These are phyloP conservation scores for Athetis lepigone DNA, from an alignment of 2,888 invertebrate species.

Conservation along the genomic window DNA sequence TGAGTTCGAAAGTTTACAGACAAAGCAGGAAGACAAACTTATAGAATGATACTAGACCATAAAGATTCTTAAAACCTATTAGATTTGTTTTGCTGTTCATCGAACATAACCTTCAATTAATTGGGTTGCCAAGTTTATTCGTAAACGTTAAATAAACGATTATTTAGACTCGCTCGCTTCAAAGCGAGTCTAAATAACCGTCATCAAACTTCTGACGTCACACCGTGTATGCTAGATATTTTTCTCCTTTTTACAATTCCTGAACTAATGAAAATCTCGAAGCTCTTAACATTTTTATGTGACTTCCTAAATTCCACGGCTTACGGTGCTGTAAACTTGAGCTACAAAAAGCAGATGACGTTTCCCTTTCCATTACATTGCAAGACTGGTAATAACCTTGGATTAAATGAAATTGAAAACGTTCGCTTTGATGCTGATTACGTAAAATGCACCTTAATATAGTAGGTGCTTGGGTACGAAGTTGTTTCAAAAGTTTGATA, in stretches of 20 bases:
- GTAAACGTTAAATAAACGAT: too few species aligned
- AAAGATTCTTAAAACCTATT: too few species aligned
- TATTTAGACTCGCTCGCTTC: too few species aligned
- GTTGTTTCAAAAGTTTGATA: too few species aligned
- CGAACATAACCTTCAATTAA: too few species aligned
- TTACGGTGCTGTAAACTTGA: conserved; percentile 51
- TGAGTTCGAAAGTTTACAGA: too few species aligned
- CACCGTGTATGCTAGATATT: conserved; percentile 1
- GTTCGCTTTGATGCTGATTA: not conserved
- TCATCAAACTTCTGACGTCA: not conserved
- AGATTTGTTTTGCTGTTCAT: too few species aligned
- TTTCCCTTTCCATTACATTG: conserved; percentile 31
- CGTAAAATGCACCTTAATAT: not conserved
- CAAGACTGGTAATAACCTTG: not conserved
- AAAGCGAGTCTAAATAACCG: too few species aligned
- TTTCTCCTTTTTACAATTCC: conserved; percentile 33
- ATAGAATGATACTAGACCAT: too few species aligned
- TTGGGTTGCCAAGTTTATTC: too few species aligned
- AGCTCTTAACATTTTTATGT: conserved; percentile 44
- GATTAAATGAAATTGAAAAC: conserved; percentile 39
- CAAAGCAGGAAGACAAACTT: too few species aligned
- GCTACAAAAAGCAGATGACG: conserved; percentile 48
- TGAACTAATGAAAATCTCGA: conserved; percentile 50
- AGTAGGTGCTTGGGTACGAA: too few species aligned
- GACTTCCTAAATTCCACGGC: conserved; percentile 42